Conservation (phyloP, 2,113 vertebrate species). For the Campylomormyrus tamandua region DNA sequence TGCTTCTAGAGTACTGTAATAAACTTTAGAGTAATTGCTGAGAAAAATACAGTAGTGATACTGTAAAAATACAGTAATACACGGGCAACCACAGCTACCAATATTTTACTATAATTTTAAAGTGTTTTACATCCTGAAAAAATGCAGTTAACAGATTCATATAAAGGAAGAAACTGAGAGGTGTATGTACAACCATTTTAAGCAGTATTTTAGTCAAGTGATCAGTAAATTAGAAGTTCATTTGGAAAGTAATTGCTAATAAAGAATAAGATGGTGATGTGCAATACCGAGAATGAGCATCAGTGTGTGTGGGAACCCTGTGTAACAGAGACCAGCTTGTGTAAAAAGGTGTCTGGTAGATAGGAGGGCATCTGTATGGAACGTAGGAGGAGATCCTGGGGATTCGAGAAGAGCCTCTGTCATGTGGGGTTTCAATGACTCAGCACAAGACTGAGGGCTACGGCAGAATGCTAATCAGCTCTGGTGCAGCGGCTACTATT, state of each 20-base stretch:
- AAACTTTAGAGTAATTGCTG: background rate
- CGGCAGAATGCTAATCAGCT: constrained; percentile 39
- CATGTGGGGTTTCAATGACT: background rate
- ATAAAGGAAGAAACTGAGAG: background rate
- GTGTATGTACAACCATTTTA: background rate
- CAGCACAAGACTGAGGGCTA: background rate
- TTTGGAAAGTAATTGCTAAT: background rate
- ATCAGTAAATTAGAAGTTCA: background rate
- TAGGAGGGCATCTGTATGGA: background rate
- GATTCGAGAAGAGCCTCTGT: background rate
- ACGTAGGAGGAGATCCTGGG: background rate
- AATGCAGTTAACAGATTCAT: background rate
- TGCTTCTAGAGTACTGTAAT: background rate
- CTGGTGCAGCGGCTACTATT: constrained; percentile 59
- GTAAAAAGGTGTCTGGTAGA: background rate
- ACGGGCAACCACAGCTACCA: background rate
- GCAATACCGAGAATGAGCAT: background rate
- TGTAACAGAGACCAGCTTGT: background rate
- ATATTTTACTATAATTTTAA: no score
- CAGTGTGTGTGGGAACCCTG: background rate
- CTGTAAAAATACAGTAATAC: background rate
- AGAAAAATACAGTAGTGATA: background rate
- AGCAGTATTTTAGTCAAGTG: background rate
- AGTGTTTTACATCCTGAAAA: background rate
- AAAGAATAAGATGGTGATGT: background rate